Evolutionary conservation across 2,797 vertebrate genomes (phyloP), one percentile per base, ranked within the genome.

Genomic region (Xiphorhynchus erythropygius): DNA sequence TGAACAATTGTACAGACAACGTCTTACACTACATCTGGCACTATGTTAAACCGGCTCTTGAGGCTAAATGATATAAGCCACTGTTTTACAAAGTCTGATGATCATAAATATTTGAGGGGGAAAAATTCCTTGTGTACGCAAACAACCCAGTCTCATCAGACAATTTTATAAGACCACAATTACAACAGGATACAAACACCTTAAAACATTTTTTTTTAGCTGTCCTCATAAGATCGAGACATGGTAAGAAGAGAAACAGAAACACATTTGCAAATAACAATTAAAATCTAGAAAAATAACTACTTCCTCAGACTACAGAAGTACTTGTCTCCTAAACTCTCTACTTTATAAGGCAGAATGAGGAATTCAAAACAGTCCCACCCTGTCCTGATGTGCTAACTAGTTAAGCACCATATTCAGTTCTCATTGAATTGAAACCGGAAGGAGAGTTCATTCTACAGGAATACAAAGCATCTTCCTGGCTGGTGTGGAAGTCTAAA

Each of bases 221-320:
- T 68, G 41, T 44, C 15, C 37, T 82, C 28, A 8, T 17, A 82
- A 42, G 7, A 44, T 13, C 3, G 10, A 27, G 5, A 13, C 18
- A 15, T 0, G 28, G n/a, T 17, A 81, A 24, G 16, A 50, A 32
- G 8, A 78, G 5, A 57, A 52, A 9, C 25, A 35, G 28, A 10
- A 67, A 55, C 0, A 2, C 22, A 35, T 50, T 57, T 44, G 6
- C 9, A 52, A 44, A 64, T 39, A 32, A 35, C 63, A 55, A 93
- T 32, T 18, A 77, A 63, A 10, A 50, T 18, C 37, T 32, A 35
- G 33, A 64, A 75, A 70, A 42, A 6, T 2, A 46, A 9, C 24
- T 15, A 2, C 24, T 64, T 73, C 25, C 14, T 30, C 37, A 7
- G 14, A 37, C 2, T 19, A 39, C 0, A n/a, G n/a, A 42, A 68